Evolutionary conservation across 1,140 invertebrate species (phyloP), one percentile per base, ranked within the genome.

Genomic region (Trypoxylus dichotomus): DNA sequence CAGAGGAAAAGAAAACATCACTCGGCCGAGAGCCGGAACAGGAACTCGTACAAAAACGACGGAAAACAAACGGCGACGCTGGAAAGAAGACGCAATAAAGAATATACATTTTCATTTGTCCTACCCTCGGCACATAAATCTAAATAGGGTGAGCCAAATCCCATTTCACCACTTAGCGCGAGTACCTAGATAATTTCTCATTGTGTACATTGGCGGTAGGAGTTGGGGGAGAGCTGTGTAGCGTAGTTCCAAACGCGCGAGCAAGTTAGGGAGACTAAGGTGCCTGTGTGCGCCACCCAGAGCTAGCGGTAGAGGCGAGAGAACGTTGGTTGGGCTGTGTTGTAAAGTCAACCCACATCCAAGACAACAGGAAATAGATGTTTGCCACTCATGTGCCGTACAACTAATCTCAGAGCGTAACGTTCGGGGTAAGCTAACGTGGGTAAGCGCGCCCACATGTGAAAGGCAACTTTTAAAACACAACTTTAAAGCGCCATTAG

Each of bases 131-230:
- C 78, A 77, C 79, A 80, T 80, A 80, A 80, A 80, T 80, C 79
- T 80, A 80, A 80, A 80, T 80, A 80, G 79, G 77, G 78, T 80
- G 79, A 76, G 78, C 78, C 75, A 78, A 80, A 80, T 80, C 79
- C 79, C 79, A 80, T 80, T 80, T 80, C 79, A 74, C 79, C 79
- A 80, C 79, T 80, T 80, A 80, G 78, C 79, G 79, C 79, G 78
- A 80, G 78, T 79, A 80, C 79, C 79, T 80, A 80, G 77, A 80
- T 80, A 80, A 80, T 80, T 80, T 80, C 79, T 80, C 79, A 80
- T 80, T 80, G 79, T 79, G 76, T 79, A 76, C 79, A 79, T 73
- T 77, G 76, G 42, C 42, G 13, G 41, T 76, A 21, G 41, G 42
- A 76, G 41, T 11, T 19, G 74, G 24, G 29, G 32, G 21, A 15